Percentiles rank a stretch among this genome's conserved stretches.
Evolutionary conservation across 2,888 invertebrate species (phyloP).

Genomic region (Griposia aprilina): DNA sequence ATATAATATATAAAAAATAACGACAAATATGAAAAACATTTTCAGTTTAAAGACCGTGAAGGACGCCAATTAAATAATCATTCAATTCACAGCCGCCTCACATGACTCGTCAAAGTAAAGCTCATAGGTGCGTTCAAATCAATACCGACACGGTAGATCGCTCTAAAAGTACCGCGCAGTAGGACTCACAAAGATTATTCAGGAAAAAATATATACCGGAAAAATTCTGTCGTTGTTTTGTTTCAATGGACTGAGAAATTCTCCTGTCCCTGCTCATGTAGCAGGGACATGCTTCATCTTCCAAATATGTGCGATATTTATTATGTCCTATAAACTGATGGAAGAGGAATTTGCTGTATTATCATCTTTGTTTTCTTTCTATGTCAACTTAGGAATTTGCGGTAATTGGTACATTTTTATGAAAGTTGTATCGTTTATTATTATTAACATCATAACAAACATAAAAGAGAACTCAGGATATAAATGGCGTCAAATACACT

Average conservation of each 20-base stretch:
- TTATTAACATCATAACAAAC: neutral
- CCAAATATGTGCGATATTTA: constrained; percentile 49
- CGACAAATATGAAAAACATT: neutral
- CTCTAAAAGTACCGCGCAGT: constrained; percentile 40
- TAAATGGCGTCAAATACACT: neutral
- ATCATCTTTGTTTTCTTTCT: constrained; percentile 30
- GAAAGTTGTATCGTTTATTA: neutral
- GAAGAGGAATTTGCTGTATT: constrained; percentile 43
- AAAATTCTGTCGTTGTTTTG: constrained; percentile 29
- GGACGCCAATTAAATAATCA: constrained; percentile 51
- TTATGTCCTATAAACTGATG: constrained; percentile 45
- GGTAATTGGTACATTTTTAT: constrained; percentile 12
- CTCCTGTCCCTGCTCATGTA: constrained; percentile 52
- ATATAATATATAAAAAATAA: neutral
- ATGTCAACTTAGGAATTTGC: constrained; percentile 35
- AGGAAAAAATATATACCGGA: constrained; percentile 47
- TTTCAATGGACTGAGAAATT: constrained; percentile 52
- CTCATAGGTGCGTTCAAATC: constrained; percentile 57
- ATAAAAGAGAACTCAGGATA: neutral
- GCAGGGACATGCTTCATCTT: constrained; percentile 58
- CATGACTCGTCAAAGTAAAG: constrained; percentile 54
- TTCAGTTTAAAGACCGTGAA: neutral
- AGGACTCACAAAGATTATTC: constrained; percentile 41
- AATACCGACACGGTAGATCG: constrained; percentile 49
- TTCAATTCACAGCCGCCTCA: constrained; percentile 29